These are phyloP conservation scores for Cryptoleucopteryx plumbea DNA, from an alignment of 2,113 vertebrate genomes.

Conservation along the genomic window DNA sequence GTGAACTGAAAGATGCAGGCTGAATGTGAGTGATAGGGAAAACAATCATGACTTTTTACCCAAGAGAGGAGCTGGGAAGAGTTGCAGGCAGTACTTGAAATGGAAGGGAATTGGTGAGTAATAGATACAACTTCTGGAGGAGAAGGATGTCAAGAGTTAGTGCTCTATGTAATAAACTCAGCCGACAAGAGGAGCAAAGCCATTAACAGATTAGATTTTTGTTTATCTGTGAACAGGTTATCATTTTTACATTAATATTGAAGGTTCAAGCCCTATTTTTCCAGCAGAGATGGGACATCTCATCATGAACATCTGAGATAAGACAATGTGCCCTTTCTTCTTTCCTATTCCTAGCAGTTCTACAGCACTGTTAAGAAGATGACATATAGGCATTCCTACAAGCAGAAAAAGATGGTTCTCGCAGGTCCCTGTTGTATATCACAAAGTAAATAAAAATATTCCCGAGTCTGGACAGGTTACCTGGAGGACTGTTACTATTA, in stretches of 20 bases:
- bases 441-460: background rate
- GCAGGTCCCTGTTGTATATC: background rate
- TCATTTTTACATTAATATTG: background rate
- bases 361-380: background rate
- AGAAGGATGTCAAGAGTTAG: background rate
- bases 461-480: background rate
- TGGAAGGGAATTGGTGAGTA: background rate
- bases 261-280: background rate
- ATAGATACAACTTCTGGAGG: background rate
- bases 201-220: background rate
- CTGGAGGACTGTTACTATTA: background rate
- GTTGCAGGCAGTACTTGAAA: background rate
- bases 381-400: background rate
- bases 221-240: background rate
- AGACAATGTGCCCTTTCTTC: background rate
- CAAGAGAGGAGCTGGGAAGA: background rate
- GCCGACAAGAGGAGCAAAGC: background rate
- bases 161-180: background rate
- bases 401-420: background rate
- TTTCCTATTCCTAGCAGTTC: background rate
- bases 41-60: fast-evolving
- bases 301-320: background rate
- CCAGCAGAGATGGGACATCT: background rate
- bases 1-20: background rate
- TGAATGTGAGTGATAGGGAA: background rate